Percentiles rank a stretch among this genome's conserved stretches.
phyloP scores from a whole-genome alignment of 64 coral and sea anemone species.

The Actinia tenebrosa region DNA sequence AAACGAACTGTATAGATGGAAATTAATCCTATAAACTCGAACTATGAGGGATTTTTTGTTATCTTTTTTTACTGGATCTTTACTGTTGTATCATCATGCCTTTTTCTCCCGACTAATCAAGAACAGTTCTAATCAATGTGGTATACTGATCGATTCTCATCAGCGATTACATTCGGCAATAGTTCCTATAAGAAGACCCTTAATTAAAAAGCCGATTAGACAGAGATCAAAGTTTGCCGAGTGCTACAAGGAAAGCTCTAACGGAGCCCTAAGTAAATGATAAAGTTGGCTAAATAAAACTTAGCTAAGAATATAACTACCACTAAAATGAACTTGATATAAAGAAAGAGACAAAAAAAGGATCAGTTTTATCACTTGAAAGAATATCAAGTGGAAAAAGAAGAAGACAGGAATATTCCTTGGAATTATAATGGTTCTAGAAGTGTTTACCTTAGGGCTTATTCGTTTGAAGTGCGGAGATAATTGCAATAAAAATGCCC shows the following conservation, averaged over 20 bases:
- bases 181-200: not conserved
- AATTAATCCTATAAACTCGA: not conserved
- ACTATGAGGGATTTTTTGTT: not conserved
- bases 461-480: not conserved
- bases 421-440: slow-evolving; percentile 9
- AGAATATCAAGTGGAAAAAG: not conserved
- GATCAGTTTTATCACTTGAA: not conserved
- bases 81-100: not conserved
- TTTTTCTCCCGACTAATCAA: not conserved
- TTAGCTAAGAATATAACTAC: not conserved
- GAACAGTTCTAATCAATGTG: not conserved
- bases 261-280: not conserved
- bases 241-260: slow-evolving; percentile 1
- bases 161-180: not conserved
- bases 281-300: not conserved
- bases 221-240: slow-evolving; percentile 13
- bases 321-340: not conserved
- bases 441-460: not conserved
- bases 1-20: not conserved
- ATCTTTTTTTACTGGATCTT: not conserved
- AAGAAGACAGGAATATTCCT: not conserved
- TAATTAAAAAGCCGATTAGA: not conserved
- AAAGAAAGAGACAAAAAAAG: not conserved
- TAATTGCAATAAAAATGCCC: slow-evolving; percentile 8
- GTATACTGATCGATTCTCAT: not conserved